phyloP scores from a whole-genome alignment of 2,888 invertebrate species.

The Aleiodes testaceus region DNA sequence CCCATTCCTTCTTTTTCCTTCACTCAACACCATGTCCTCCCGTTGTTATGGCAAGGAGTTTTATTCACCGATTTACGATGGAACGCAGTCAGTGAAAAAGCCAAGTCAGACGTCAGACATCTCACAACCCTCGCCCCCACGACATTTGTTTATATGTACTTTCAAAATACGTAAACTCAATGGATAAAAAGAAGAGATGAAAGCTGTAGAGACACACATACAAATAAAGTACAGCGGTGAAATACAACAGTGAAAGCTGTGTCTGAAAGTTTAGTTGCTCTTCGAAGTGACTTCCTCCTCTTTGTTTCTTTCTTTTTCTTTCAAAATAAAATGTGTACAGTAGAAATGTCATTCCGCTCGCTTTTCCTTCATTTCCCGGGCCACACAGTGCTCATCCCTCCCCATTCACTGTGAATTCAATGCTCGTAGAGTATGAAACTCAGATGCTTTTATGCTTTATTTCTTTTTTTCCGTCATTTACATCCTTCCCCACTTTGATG shows the following conservation, averaged over 20 bases:
- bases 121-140: too few species aligned
- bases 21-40: too few species aligned
- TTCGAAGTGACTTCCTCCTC: conserved; percentile 6
- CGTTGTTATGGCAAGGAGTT: too few species aligned
- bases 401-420: too few species aligned
- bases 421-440: background rate
- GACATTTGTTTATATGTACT: background rate
- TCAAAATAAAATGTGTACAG: background rate
- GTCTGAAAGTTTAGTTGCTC: background rate
- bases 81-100: too few species aligned
- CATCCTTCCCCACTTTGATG: too few species aligned
- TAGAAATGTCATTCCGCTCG: background rate
- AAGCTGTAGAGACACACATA: background rate
- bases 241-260: background rate
- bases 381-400: background rate
- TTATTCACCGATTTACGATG: too few species aligned
- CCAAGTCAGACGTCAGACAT: too few species aligned
- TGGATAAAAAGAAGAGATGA: background rate
- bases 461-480: background rate
- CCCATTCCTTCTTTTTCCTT: too few species aligned
- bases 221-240: background rate
- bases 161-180: background rate
- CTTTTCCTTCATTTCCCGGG: background rate
- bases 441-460: background rate
- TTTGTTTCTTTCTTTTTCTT: too few species aligned